A percentile compares a stretch with the other conserved stretches of the same genome.
Evolutionary conservation across 2,888 invertebrate species (phyloP).

Genomic region (Sminthurides aquaticus): DNA sequence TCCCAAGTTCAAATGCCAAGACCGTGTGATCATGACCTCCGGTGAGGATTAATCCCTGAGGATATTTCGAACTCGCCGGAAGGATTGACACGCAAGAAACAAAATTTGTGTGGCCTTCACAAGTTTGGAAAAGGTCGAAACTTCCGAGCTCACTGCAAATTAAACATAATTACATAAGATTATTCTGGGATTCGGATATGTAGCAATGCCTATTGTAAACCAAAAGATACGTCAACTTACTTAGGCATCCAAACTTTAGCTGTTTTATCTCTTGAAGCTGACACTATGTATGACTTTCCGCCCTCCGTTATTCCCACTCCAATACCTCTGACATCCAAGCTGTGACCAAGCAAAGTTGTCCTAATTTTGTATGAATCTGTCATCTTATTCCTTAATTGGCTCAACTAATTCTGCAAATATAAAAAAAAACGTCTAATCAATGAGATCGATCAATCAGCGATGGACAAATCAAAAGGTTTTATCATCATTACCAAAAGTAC

Average conservation of each 20-base stretch:
- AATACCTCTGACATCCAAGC: slow-evolving; percentile 75
- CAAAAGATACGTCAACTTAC: slow-evolving; percentile 25
- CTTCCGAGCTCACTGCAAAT: slow-evolving; percentile 27
- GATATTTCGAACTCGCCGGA: slow-evolving; percentile 60
- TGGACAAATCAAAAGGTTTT: too few species aligned
- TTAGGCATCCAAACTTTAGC: slow-evolving; percentile 77
- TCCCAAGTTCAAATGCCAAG: slow-evolving; percentile 66
- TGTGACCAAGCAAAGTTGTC: slow-evolving; percentile 61
- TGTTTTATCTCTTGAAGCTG: slow-evolving; percentile 81
- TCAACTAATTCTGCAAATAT: too few species aligned
- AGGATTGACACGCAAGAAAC: slow-evolving; percentile 73
- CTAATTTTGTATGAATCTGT: slow-evolving; percentile 5
- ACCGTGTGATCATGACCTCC: slow-evolving; percentile 84
- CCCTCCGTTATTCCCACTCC: slow-evolving; percentile 47
- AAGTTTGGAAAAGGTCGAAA: slow-evolving; percentile 55
- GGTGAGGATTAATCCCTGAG: slow-evolving; percentile 72
- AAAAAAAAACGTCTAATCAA: too few species aligned
- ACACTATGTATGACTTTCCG: slow-evolving; percentile 66
- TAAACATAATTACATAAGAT: not conserved
- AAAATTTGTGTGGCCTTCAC: slow-evolving; percentile 76
- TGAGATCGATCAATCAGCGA: too few species aligned
- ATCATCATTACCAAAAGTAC: too few species aligned
- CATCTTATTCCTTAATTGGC: too few species aligned
- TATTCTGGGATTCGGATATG: not conserved
- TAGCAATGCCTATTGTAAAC: not conserved